Evolutionary conservation across 2,797 vertebrate genomes (phyloP), one percentile per base, ranked within the genome.

Genomic region (Hippoglossus hippoglossus): DNA sequence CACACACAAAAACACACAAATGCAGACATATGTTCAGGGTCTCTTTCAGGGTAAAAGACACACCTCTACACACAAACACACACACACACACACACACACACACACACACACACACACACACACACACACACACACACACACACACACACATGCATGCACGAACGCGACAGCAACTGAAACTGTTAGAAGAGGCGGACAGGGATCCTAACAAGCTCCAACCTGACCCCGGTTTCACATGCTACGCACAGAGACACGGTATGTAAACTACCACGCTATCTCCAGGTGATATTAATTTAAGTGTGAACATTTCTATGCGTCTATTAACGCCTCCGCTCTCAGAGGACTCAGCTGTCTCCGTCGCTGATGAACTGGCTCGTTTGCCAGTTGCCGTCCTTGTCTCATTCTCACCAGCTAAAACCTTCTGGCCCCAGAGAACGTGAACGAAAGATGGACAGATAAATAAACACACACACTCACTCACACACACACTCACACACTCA

Each of bases 221-320:
- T 2, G 3, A 64, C 68, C 65, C 47, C 11, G 62, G 36, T 47
- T 77, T 60, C 56, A 67, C 51, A 0, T n/a, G 52, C 5, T 31
- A n/a, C 31, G 44, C 52, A 50, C 62, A 71, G 18, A 64, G 8
- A 51, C 16, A 65, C 63, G 55, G 0, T 52, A 62, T 6, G 9
- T 77, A 71, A 77, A 81, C 46, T n/a, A 49, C 19, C 54, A n/a
- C 12, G n/a, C n/a, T 19, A 57, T 67, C 50, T 70, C 28, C 81
- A 80, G 49, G 31, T 83, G 79, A 83, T 49, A 63, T 77, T 63
- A 77, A 81, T 87, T 71, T 79, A 53, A 67, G 52, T 15, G 46
- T 58, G 63, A 65, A 80, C 74, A 70, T 77, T 89, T 82, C 39
- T 71, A 72, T 58, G 16, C 44, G n/a, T 86, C 81, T 65, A 65